Percentiles rank a stretch among this genome's conserved stretches.
phyloP scores from a whole-genome alignment of 2,888 invertebrate genomes.

The Latrodectus elegans region DNA sequence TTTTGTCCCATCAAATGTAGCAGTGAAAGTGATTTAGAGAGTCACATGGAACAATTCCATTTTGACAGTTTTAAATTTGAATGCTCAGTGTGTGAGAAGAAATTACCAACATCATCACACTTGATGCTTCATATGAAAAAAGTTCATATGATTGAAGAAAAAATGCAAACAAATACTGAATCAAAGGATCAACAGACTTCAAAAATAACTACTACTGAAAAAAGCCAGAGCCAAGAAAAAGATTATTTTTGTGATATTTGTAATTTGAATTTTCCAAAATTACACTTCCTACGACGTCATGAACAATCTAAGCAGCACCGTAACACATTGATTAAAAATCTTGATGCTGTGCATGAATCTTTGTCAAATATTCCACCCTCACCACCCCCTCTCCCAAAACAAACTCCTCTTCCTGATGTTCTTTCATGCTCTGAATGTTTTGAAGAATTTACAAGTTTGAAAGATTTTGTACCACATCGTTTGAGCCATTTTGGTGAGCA shows the following conservation, averaged over 20 bases:
- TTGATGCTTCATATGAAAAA: slow-evolving; percentile 51
- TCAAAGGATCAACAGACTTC: not conserved
- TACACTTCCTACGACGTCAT: slow-evolving; percentile 46
- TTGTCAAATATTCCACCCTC: slow-evolving; percentile 36
- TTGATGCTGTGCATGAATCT: slow-evolving; percentile 37
- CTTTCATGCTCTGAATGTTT: slow-evolving; percentile 51
- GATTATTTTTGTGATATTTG: slow-evolving; percentile 60
- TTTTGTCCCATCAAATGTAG: slow-evolving; percentile 47
- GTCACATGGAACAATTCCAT: slow-evolving; percentile 61
- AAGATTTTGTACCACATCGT: slow-evolving; percentile 63
- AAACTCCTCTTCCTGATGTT: slow-evolving; percentile 19
- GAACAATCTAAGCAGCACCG: slow-evolving; percentile 50
- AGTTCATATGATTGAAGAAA: slow-evolving; percentile 41
- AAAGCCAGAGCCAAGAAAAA: not conserved
- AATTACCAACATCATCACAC: slow-evolving; percentile 33
- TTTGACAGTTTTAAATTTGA: slow-evolving; percentile 47
- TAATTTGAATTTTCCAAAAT: slow-evolving; percentile 41
- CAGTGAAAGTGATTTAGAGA: slow-evolving; percentile 21
- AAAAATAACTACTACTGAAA: not conserved
- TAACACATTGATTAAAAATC: slow-evolving; percentile 30
- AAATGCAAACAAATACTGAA: slow-evolving; percentile 4
- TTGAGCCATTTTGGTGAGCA: slow-evolving; percentile 53
- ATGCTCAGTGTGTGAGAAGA: slow-evolving; percentile 46
- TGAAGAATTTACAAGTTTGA: slow-evolving; percentile 44
- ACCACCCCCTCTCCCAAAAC: slow-evolving; percentile 9